These are phyloP conservation scores for Crocidura indochinensis DNA, from an alignment of 2,797 vertebrate genomes.

Conservation along the genomic window DNA sequence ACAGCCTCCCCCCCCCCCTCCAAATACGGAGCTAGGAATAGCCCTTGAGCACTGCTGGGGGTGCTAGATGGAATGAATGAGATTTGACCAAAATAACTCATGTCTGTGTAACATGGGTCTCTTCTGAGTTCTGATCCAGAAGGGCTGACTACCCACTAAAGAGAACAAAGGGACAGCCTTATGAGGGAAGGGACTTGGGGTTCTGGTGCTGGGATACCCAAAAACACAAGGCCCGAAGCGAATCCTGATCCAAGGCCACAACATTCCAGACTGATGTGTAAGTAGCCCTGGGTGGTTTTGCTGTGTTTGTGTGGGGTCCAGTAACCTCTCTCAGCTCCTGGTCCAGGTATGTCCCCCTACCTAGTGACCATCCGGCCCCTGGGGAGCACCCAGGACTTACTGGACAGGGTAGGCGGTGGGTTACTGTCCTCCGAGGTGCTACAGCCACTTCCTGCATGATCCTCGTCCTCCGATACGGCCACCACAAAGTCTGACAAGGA, in stretches of 20 bases:
- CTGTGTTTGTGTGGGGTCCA: too few species aligned
- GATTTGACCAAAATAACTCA: not conserved
- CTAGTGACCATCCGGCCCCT: not conserved
- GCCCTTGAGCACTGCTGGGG: too few species aligned
- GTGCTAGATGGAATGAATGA: not conserved
- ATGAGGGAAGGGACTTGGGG: not conserved
- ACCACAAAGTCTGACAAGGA: slow-evolving; percentile 90
- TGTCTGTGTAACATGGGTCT: not conserved
- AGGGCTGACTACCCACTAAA: too few species aligned
- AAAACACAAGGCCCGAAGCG: not conserved
- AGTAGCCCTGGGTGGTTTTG: too few species aligned
- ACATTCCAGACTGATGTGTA: too few species aligned
- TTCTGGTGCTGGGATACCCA: not conserved
- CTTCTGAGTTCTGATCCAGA: not conserved
- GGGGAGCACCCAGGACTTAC: slow-evolving; percentile 78
- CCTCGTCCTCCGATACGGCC: slow-evolving; percentile 91
- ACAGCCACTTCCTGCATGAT: slow-evolving; percentile 90
- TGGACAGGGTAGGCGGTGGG: slow-evolving; percentile 84
- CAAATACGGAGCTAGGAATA: too few species aligned
- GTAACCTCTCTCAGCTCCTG: too few species aligned
- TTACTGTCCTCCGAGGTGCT: slow-evolving; percentile 88
- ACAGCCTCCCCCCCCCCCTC: too few species aligned
- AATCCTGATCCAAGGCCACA: not conserved
- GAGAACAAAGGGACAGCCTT: not conserved
- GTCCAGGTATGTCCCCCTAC: too few species aligned